phyloP scores from a whole-genome alignment of 1,140 invertebrate species.

The Meloidogyne chitwoodi region DNA sequence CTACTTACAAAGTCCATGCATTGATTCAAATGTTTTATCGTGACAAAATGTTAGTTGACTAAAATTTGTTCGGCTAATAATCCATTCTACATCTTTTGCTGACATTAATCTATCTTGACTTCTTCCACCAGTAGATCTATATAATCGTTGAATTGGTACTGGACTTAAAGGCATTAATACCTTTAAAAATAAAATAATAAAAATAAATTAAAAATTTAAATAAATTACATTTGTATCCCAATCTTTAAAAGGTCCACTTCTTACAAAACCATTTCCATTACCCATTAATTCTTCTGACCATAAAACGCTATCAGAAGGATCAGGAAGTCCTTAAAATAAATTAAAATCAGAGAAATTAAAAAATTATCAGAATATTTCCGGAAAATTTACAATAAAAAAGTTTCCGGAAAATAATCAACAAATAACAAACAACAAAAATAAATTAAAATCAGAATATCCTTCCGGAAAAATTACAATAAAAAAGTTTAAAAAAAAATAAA shows the following conservation, averaged over 20 bases:
- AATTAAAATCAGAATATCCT: background rate
- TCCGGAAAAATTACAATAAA: background rate
- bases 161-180: conserved; percentile 56
- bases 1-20: conserved; percentile 43
- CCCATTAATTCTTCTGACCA: conserved; percentile 60
- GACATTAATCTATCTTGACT: conserved; percentile 42
- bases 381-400: background rate
- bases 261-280: conserved; percentile 61
- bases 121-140: conserved; percentile 29
- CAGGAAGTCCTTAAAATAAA: conserved; percentile 47
- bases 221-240: conserved; percentile 55
- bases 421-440: background rate
- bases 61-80: conserved; percentile 47
- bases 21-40: conserved; percentile 60
- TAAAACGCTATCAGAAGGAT: conserved; percentile 53
- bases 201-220: too few relatives aligned
- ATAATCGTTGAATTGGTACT: conserved; percentile 56
- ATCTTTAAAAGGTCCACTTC: conserved; percentile 55
- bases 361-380: background rate
- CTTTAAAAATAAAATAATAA: background rate
- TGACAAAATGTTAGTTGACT: conserved; percentile 58
- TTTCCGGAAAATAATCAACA: background rate
- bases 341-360: background rate
- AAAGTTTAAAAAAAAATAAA: too few relatives aligned
- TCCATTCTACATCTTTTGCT: conserved; percentile 53